Evolutionary conservation across 2,113 vertebrate genomes (phyloP), one percentile per base, ranked within the genome.

Genomic region (Junco hyemalis): DNA sequence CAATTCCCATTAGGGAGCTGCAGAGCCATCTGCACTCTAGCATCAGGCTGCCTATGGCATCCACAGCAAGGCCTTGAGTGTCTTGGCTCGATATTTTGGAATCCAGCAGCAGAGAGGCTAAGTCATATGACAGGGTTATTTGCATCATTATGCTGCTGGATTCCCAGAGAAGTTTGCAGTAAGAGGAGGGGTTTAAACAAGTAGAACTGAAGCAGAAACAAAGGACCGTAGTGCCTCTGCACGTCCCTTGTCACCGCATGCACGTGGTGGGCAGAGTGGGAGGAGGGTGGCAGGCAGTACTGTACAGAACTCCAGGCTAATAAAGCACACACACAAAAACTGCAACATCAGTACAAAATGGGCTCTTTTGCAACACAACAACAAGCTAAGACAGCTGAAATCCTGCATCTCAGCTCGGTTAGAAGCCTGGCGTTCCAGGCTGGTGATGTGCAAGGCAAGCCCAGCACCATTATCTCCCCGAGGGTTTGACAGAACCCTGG

Each of bases 101-200:
- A 95, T 90, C 80, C 47, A 64, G 73, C 74, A 54, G 15, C 50
- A 44, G 47, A 47, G 54, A 93, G 69, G 45, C 72, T 84, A 47
- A 92, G 95, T 96, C 92, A 93, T 92, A 65, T 69, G 81, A 95
- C 56, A 33, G 60, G 51, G 63, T 78, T 85, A 89, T 93, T 91
- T 88, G 92, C 88, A 94, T 91, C 73, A 60, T 57, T 63, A 31
- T 61, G 68, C 86, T 33, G 38, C 73, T 38, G 65, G 36, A 79
- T 40, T 78, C 74, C 57, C 88, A 82, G 68, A 45, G 81, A 80
- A 81, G 82, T 91, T 92, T 12, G 3, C 68, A 60, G 36, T 81
- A 45, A 91, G 92, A 94, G 78, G 82, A 92, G 83, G 74, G 93
- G 76, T 74, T 93, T 42, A 36, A 85, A 79, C 36, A 71, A 92